Base-by-base conservation (phyloP, 2,797 vertebrate genomes). In the Sternarchorhynchus goeldii region DNA sequence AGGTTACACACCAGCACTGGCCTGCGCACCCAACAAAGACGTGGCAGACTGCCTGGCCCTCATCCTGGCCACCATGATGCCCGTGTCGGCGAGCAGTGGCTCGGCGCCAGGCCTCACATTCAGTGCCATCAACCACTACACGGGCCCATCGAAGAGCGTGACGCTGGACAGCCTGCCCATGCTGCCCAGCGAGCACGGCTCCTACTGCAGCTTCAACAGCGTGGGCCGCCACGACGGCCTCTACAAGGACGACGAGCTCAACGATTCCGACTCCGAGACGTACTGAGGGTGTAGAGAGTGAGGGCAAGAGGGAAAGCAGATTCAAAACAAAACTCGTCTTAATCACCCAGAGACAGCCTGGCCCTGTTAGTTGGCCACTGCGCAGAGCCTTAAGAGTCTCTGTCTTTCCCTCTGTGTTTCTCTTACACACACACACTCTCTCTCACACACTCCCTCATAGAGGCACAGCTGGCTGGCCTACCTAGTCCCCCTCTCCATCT, bases 1-100 rank as follows among this genome's bases (percentile, higher is more conserved):
- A 99, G 97, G 97, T 87, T 98, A 99, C 90, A 99, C 96, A 72
- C 97, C 97, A 10, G 97, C 97, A 83, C 91, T 99, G 94, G 97
- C 97, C 81, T 99, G 97, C 82, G 96, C 97, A 17, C 97, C 97
- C 79, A 99, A 97, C 88, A 98, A 98, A 93, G 97, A 98, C 18
- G 97, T 99, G 85, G 97, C 97, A 2, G 97, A 99, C 87, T 99
- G 97, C 91, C 94, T 99, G 10, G 97, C 97, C 31, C 97, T 99
- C 81, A 98, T 99, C 90, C 91, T 99, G 92, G 96, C 97, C 92
- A 99, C 96, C 81, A 98, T 98, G 97, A 98, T 99, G 96, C 97
- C 97, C 83, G 94, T 96, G 82, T 97, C 97, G 41, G 95, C 97
- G 4, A 94, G 94, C 88, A 91, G 70, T 31, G 58, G 94, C 84